A percentile compares a stretch with the other conserved stretches of the same genome.
Conservation (phyloP, 2,113 vertebrate species). For the Caracal caracal region DNA sequence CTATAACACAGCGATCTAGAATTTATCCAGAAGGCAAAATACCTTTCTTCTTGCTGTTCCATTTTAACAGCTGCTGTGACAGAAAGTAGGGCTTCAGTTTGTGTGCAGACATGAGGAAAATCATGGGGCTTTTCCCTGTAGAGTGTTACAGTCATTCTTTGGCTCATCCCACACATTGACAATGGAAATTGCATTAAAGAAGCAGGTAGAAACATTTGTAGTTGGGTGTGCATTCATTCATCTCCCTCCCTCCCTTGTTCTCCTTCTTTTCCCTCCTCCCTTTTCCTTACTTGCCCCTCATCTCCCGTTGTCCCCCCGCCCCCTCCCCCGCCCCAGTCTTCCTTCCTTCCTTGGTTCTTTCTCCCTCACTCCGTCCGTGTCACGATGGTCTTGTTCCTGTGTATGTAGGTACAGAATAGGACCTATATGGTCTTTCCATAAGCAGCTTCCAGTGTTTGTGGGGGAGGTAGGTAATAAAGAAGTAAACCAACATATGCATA, state of each 20-base stretch:
- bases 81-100: neutral
- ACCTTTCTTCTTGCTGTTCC: neutral
- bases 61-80: neutral
- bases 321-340: too few relatives aligned
- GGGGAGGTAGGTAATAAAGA: neutral
- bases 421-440: neutral
- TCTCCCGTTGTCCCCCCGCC: neutral
- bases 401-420: neutral
- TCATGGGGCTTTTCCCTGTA: fast-evolving
- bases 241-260: neutral
- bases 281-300: neutral
- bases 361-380: neutral
- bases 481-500: too few relatives aligned
- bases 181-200: neutral
- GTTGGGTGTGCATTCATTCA: neutral
- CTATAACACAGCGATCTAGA: neutral
- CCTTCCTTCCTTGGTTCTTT: neutral
- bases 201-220: neutral
- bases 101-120: neutral
- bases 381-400: neutral
- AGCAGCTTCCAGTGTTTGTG: too few relatives aligned
- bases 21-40: slow-evolving; percentile 23
- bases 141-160: neutral
- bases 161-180: too few relatives aligned
- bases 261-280: neutral